Base-by-base conservation (phyloP, 2,888 invertebrate genomes). In the Andrena flavipes region DNA sequence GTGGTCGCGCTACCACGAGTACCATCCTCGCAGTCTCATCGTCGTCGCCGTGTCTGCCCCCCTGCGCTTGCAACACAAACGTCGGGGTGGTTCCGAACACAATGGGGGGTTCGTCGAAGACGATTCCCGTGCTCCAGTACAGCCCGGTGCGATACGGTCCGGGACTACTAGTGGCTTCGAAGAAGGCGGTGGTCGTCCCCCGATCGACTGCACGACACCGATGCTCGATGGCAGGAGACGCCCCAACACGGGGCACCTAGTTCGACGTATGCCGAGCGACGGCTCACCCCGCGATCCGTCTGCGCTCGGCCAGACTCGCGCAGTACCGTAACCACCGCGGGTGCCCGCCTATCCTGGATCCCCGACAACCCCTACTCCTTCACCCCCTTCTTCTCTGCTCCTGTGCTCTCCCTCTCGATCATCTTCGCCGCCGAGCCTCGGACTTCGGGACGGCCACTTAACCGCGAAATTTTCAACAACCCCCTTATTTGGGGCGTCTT, bases 161-260 rank as follows among this genome's bases (percentile, higher is more conserved):
- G 78, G 75, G 68, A 33, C 71, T 33, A 63, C 79, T 80, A 73
- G 72, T 59, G 80, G 72, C 59, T 74, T 68, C 87, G 84, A 80
- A 88, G 79, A 87, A 88, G 90, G 87, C 86, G 87, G 87, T 87
- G 88, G 89, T 89, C 86, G 87, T 89, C 85, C 88, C 85, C 90
- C 87, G 88, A 89, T 89, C 90, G 91, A 92, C 90, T 90, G 89
- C 88, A 90, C 89, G 89, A 90, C 90, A 90, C 89, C 88, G 90
- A 88, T 87, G 82, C 88, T 87, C 87, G 87, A 88, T 85, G 91
- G 86, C 89, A 93, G 93, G 92, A 92, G 93, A 92, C 93, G 93
- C 93, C 93, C 93, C 92, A 91, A 92, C 92, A 90, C 92, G 90
- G 91, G 91, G 89, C 91, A 90, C 88, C 91, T 90, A 89, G 90